Conservation (phyloP, 1,140 invertebrate genomes). For the Manduca sexta region DNA sequence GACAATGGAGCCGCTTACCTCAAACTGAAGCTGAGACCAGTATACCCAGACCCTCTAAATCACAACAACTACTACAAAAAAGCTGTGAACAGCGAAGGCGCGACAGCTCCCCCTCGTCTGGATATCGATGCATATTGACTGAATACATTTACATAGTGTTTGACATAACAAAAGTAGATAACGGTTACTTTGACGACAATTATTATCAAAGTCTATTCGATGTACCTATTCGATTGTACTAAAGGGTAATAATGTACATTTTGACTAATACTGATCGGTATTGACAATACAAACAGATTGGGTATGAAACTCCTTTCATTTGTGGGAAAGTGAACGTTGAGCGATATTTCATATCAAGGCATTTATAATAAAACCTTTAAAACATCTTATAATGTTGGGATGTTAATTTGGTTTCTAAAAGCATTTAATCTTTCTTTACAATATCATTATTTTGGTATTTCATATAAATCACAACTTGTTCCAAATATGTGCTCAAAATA, state of each 20-base stretch:
- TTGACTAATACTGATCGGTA: too few species aligned
- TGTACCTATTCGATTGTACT: neutral
- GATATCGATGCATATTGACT: conserved; percentile 25
- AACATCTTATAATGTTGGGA: too few species aligned
- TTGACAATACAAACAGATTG: too few species aligned
- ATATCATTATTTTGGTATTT: too few species aligned
- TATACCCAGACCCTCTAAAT: conserved; percentile 21
- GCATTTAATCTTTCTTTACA: too few species aligned
- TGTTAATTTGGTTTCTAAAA: too few species aligned
- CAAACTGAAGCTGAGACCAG: conserved; percentile 39
- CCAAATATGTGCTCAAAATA: too few species aligned
- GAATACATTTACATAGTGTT: conserved; percentile 50
- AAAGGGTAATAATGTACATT: neutral
- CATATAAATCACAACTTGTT: too few species aligned
- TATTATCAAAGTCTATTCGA: conserved; percentile 1
- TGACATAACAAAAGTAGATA: conserved; percentile 34
- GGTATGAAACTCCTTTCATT: too few species aligned
- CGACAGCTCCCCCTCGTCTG: neutral
- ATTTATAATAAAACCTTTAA: too few species aligned
- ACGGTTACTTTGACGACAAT: conserved; percentile 50
- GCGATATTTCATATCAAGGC: too few species aligned
- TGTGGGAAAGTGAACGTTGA: too few species aligned
- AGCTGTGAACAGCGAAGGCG: neutral
- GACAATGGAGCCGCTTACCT: conserved; percentile 64
- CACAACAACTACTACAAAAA: neutral